Conservation (phyloP, 2,888 invertebrate genomes). For the Drosophila mayaguana region DNA sequence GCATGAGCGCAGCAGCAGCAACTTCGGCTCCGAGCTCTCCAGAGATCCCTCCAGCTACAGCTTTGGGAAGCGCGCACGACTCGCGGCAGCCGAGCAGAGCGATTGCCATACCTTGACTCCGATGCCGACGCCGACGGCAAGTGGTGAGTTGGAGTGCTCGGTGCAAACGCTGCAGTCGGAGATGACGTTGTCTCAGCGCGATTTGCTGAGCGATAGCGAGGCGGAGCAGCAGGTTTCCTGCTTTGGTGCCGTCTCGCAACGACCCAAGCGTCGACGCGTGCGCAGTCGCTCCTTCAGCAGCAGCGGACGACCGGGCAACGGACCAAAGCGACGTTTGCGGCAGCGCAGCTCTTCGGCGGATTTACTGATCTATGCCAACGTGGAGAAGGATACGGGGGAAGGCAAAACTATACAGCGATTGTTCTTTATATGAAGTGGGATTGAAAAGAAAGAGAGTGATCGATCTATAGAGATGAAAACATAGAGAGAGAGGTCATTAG, state of each 20-base stretch:
- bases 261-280: conserved; percentile 74
- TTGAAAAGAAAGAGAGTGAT: neutral
- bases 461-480: neutral
- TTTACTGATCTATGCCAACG: conserved; percentile 73
- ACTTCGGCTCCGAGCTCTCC: conserved; percentile 84
- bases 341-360: conserved; percentile 84
- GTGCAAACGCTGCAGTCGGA: conserved; percentile 36
- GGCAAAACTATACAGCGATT: conserved; percentile 48
- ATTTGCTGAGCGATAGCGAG: conserved; percentile 62
- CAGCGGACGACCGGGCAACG: conserved; percentile 58
- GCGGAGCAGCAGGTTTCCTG: conserved; percentile 78
- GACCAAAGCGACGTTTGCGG: conserved; percentile 42
- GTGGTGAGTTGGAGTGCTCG: neutral
- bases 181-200: conserved; percentile 18
- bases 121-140: neutral
- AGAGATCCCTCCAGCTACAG: conserved; percentile 78
- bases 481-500: neutral
- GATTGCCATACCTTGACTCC: conserved; percentile 45
- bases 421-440: conserved; percentile 55
- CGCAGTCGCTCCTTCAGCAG: conserved; percentile 84
- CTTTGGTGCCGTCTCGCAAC: conserved; percentile 77
- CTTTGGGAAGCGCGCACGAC: conserved; percentile 55
- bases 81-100: conserved; percentile 37
- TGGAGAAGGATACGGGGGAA: conserved; percentile 29
- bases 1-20: conserved; percentile 83